A percentile compares a stretch with the other conserved stretches of the same genome.
Conservation (phyloP, 2,113 vertebrate species). For the Rynchops niger region DNA sequence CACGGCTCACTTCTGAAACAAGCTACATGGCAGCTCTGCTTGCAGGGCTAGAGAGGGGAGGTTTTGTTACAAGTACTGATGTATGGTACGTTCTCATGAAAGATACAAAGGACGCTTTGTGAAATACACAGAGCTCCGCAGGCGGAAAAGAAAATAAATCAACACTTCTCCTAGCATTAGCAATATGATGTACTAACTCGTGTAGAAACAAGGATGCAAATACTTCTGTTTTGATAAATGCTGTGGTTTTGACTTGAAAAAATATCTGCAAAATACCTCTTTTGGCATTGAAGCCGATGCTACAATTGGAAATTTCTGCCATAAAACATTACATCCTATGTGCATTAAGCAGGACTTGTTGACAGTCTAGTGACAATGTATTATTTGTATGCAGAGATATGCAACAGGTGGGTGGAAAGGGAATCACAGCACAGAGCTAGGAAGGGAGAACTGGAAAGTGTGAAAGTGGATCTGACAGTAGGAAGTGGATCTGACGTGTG, state of each 20-base stretch:
- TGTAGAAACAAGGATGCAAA: neutral
- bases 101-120: neutral
- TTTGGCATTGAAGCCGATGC: neutral
- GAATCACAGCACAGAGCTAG: neutral
- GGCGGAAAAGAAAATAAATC: neutral
- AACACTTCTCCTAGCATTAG: neutral
- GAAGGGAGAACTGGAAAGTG: neutral
- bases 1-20: neutral
- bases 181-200: neutral
- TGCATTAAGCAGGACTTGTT: neutral
- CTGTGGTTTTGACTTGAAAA: neutral
- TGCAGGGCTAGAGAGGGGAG: neutral
- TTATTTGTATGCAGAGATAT: neutral
- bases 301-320: neutral
- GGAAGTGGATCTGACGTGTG: too few relatives aligned
- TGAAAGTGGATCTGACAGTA: neutral
- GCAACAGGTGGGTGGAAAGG: neutral
- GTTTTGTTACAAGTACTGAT: accelerated
- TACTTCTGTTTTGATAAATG: neutral
- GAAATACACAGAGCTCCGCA: neutral
- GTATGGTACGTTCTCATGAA: neutral
- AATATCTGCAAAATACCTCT: neutral
- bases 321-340: neutral
- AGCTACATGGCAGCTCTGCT: neutral
- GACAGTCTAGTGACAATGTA: neutral